Conservation (phyloP, 2,113 vertebrate genomes). For the Bos taurus region ARS-UCD2.0 NC_037331.1:47224501-47225000, state of each 20-base stretch:
- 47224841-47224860: too few species aligned
- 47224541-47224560: background rate
- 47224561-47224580: background rate
- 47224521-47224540: background rate
- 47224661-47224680: background rate
- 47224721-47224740: background rate
- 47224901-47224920: too few species aligned
- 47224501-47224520: background rate
- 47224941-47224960: too few species aligned
- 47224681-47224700: background rate
- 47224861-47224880: too few species aligned
- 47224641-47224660: background rate
- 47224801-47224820: too few species aligned
- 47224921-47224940: too few species aligned
- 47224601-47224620: background rate
- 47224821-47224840: too few species aligned
- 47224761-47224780: background rate
- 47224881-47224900: too few species aligned
- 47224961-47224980: too few species aligned
- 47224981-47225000: too few species aligned
- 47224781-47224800: too few species aligned
- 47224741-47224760: background rate
- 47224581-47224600: background rate
- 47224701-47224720: background rate
- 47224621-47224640: background rate